Evolutionary conservation across 2,797 vertebrate species (phyloP).

Genomic region (Ceyx erithaca): DNA sequence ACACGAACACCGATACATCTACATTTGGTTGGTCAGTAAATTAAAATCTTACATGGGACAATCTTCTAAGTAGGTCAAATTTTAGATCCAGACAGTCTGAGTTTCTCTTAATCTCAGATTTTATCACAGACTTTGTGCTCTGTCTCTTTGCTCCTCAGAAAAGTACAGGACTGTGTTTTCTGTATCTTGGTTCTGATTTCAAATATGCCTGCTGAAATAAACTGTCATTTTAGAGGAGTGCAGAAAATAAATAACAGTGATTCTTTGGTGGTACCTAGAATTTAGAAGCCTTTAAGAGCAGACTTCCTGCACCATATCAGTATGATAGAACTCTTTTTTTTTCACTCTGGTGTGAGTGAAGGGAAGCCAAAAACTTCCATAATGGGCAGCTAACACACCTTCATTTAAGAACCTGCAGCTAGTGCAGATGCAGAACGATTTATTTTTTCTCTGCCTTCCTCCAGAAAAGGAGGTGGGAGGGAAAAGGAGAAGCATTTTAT

Average conservation of each 20-base stretch:
- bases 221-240: neutral
- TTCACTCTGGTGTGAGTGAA: neutral
- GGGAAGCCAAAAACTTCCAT: neutral
- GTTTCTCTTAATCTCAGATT: conserved; percentile 47
- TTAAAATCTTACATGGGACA: conserved; percentile 61
- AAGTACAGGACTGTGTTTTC: neutral
- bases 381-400: neutral
- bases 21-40: conserved; percentile 61
- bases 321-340: neutral
- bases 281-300: conserved; percentile 56
- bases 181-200: conserved; percentile 8
- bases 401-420: neutral
- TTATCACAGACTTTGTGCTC: conserved; percentile 27
- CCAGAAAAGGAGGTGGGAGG: neutral
- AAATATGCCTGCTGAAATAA: conserved; percentile 9
- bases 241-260: conserved; percentile 40
- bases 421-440: neutral
- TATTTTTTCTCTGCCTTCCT: neutral
- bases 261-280: conserved; percentile 27
- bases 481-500: neutral
- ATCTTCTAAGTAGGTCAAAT: conserved; percentile 69
- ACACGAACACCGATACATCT: conserved; percentile 30
- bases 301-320: neutral
- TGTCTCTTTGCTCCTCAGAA: neutral
- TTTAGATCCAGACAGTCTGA: conserved; percentile 61